Conservation (phyloP, 2,888 invertebrate species). For the Xylota sylvarum region DNA sequence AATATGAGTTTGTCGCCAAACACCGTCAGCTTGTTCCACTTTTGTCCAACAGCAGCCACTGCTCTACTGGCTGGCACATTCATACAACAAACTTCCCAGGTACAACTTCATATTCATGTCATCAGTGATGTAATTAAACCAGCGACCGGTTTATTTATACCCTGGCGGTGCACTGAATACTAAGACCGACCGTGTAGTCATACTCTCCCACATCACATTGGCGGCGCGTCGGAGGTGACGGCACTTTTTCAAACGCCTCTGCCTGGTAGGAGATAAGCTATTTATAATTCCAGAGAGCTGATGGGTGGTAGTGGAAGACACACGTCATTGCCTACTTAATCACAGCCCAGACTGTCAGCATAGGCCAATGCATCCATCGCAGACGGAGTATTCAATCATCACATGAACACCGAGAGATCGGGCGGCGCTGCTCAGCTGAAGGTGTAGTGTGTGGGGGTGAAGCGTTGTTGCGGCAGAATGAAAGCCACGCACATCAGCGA, state of each 20-base stretch:
- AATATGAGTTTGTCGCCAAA: conserved; percentile 51
- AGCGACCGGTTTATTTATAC: conserved; percentile 69
- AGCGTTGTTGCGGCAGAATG: conserved; percentile 34
- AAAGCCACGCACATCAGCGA: conserved; percentile 68
- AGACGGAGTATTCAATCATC: conserved; percentile 53
- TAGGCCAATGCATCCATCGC: conserved; percentile 65
- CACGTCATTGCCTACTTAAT: conserved; percentile 70
- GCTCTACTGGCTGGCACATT: neutral
- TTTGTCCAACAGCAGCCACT: conserved; percentile 25
- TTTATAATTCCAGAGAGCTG: conserved; percentile 69
- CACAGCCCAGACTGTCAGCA: conserved; percentile 58
- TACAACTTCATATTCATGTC: conserved; percentile 68
- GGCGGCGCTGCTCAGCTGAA: conserved; percentile 1
- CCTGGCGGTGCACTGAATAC: conserved; percentile 49
- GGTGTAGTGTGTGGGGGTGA: neutral
- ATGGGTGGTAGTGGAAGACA: conserved; percentile 57
- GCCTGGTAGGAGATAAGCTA: conserved; percentile 54
- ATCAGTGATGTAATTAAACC: conserved; percentile 71
- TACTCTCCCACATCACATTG: conserved; percentile 50
- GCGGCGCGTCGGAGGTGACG: conserved; percentile 49
- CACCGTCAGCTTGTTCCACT: conserved; percentile 54
- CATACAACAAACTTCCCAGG: conserved; percentile 46
- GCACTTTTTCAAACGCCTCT: conserved; percentile 63
- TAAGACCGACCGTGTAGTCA: conserved; percentile 16
- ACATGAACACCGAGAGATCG: conserved; percentile 38